These are phyloP conservation scores for Hedychridium roseum DNA, from an alignment of 2,888 invertebrate species.

Conservation along the genomic window DNA sequence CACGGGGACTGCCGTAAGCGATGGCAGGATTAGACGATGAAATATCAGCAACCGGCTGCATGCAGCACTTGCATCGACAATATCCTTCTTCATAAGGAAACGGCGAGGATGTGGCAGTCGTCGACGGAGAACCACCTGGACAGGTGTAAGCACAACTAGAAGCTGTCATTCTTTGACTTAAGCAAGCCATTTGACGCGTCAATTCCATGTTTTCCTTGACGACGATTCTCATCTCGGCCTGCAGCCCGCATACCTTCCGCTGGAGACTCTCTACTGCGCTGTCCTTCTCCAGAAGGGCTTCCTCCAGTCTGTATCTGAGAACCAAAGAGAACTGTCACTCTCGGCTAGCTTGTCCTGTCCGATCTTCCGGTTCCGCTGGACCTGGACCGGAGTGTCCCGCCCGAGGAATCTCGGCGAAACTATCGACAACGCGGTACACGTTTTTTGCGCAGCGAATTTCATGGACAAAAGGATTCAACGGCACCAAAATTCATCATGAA, in stretches of 20 bases:
- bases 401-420: no score
- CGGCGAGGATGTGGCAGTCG: conserved; percentile 17
- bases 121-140: conserved; percentile 27
- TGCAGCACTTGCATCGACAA: conserved; percentile 39
- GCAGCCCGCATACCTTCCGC: conserved; percentile 70
- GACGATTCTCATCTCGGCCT: conserved; percentile 72
- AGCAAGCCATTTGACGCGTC: conserved; percentile 65
- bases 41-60: conserved; percentile 23
- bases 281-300: conserved; percentile 72
- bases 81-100: conserved; percentile 32
- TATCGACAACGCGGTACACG: no score
- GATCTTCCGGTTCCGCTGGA: no score
- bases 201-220: conserved; percentile 70
- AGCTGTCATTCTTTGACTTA: conserved; percentile 40
- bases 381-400: no score
- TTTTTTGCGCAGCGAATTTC: no score
- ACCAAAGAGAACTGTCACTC: no score
- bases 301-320: conserved; percentile 71
- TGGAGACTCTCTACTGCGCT: conserved; percentile 71
- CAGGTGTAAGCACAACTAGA: conserved; percentile 37
- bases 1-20: conserved; percentile 26
- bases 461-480: no score
- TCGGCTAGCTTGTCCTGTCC: no score
- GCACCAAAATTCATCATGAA: no score
- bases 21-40: conserved; percentile 24